A percentile compares a stretch with the other conserved stretches of the same genome.
Conservation (phyloP, 2,797 vertebrate genomes). For the Prunella strophiata region DNA sequence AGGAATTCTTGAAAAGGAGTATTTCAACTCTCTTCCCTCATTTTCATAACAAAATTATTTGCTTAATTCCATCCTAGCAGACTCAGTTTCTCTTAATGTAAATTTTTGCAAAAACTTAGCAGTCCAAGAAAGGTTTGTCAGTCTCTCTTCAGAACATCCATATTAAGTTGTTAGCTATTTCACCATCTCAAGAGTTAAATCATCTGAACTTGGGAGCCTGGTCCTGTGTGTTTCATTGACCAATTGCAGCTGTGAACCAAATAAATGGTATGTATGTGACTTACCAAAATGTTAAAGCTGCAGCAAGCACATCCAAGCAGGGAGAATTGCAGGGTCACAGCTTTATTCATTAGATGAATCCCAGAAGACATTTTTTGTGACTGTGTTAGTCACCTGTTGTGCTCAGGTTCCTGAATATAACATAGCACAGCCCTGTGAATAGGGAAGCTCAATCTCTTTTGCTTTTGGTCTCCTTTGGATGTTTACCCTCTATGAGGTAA, state of each 20-base stretch:
- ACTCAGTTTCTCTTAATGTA: neutral
- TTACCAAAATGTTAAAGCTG: neutral
- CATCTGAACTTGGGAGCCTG: neutral
- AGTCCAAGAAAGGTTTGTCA: neutral
- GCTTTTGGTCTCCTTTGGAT: neutral
- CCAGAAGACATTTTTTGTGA: neutral
- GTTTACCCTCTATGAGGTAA: neutral
- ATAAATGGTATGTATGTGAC: neutral
- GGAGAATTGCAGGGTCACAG: neutral
- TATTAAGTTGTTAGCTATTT: neutral
- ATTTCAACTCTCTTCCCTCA: neutral
- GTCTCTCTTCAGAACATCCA: neutral
- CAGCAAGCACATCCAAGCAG: neutral
- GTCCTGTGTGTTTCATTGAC: neutral
- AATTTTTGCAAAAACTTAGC: neutral
- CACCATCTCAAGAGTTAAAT: neutral
- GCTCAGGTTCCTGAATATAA: neutral
- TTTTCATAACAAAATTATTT: neutral
- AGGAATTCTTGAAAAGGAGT: neutral
- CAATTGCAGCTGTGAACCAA: neutral
- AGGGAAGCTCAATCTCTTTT: neutral
- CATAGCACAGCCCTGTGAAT: neutral
- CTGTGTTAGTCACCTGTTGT: neutral
- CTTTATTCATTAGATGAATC: neutral
- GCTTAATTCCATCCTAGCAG: neutral